Evolutionary conservation across 2,113 vertebrate genomes (phyloP).

Genomic region (Callaeas wilsoni): DNA sequence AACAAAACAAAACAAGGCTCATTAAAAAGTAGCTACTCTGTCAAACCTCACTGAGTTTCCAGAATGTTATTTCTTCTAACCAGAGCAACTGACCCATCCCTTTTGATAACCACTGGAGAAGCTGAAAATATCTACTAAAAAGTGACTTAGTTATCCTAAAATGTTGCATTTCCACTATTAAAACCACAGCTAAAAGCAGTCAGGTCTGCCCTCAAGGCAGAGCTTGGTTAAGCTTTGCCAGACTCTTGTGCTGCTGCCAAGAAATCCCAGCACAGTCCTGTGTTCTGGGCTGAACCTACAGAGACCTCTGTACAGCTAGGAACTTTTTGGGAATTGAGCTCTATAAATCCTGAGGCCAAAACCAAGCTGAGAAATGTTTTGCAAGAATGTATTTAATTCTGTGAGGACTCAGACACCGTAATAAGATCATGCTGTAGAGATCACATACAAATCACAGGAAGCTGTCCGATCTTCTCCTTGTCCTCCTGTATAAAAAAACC

Average conservation of each 20-base stretch:
- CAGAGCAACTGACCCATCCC: not conserved
- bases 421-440: not conserved
- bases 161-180: not conserved
- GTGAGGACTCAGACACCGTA: not conserved
- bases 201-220: not conserved
- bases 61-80: not conserved
- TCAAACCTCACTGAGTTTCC: not conserved
- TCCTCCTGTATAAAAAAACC: not conserved
- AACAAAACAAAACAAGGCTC: not conserved
- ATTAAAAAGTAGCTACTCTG: not conserved
- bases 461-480: not conserved
- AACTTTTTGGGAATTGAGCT: not conserved
- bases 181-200: not conserved
- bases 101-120: not conserved
- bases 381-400: not conserved
- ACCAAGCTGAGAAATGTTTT: not conserved
- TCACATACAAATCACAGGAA: not conserved
- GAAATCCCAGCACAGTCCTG: not conserved
- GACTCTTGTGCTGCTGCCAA: not conserved
- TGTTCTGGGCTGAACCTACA: not conserved
- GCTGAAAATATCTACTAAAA: not conserved
- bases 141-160: not conserved
- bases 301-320: not conserved
- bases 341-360: not conserved
- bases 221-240: not conserved